Evolutionary conservation across 2,797 vertebrate genomes (phyloP).

Genomic region (Sternotherus odoratus): DNA sequence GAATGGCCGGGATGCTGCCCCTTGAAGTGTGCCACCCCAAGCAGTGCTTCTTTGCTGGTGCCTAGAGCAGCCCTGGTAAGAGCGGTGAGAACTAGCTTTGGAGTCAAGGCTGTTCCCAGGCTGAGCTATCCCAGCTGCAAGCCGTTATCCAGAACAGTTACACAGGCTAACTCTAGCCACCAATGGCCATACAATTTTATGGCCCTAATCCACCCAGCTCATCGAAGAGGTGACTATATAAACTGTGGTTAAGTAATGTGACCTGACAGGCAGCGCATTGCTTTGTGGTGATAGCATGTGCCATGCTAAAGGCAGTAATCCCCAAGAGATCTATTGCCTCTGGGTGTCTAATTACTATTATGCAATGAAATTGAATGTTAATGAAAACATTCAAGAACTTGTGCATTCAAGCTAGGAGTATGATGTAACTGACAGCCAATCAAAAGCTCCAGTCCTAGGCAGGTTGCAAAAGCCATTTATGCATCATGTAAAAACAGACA

Average conservation of each 20-base stretch:
- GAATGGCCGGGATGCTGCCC: too few relatives aligned
- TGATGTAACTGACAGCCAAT: conserved; percentile 8
- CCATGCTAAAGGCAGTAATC: conserved; percentile 71
- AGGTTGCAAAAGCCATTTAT: background rate
- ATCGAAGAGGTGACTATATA: background rate
- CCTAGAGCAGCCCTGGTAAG: background rate
- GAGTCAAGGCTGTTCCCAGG: background rate
- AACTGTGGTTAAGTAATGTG: conserved; percentile 58
- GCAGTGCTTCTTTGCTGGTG: too few relatives aligned
- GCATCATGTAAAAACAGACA: background rate
- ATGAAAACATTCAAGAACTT: conserved; percentile 13
- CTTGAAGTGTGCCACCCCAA: too few relatives aligned
- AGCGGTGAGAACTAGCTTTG: background rate
- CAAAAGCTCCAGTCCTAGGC: background rate
- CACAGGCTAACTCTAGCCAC: conserved; percentile 33
- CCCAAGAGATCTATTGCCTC: conserved; percentile 47
- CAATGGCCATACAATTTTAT: conserved; percentile 56
- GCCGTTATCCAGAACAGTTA: background rate
- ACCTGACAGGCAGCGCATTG: conserved; percentile 57
- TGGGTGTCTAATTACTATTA: conserved; percentile 48
- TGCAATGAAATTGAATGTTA: conserved; percentile 46
- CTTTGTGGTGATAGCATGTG: conserved; percentile 55
- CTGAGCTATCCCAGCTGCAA: conserved; percentile 24
- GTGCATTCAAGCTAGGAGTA: fast-evolving
- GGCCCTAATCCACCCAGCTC: conserved; percentile 34